Conservation (phyloP, 2,888 invertebrate genomes). For the Zaprionus lineosus region DNA sequence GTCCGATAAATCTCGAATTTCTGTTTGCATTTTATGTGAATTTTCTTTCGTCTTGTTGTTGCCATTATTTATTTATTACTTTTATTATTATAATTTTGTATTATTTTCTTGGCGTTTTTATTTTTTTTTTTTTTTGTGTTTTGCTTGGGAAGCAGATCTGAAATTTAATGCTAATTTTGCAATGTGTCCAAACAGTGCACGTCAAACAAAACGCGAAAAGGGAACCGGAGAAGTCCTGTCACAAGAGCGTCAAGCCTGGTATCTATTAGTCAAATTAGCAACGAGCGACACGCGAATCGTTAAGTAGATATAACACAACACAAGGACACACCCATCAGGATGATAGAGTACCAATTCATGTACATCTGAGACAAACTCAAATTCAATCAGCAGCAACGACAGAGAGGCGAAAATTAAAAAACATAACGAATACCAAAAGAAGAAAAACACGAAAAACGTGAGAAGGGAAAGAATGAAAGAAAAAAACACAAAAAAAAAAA, state of each 20-base stretch:
- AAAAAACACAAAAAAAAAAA: constrained; percentile 1
- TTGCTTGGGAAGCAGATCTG: constrained; percentile 19
- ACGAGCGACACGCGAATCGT: constrained; percentile 40
- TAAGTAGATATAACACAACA: constrained; percentile 34
- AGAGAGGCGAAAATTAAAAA: too few relatives aligned
- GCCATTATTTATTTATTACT: too few relatives aligned
- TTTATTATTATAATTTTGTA: too few relatives aligned
- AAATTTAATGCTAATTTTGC: constrained; percentile 70
- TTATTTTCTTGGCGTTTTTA: too few relatives aligned
- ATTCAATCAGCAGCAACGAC: constrained; percentile 46
- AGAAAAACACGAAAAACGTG: neutral
- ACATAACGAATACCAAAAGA: too few relatives aligned
- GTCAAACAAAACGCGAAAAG: constrained; percentile 44
- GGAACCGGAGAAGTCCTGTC: too few relatives aligned
- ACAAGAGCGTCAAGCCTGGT: neutral
- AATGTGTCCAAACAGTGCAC: constrained; percentile 38
- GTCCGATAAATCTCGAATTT: constrained; percentile 69
- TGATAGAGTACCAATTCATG: constrained; percentile 35
- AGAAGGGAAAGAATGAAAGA: neutral
- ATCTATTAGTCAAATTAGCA: constrained; percentile 65
- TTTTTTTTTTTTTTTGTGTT: constrained; percentile 4
- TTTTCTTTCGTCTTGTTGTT: too few relatives aligned
- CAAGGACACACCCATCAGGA: constrained; percentile 38
- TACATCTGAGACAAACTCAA: constrained; percentile 24
- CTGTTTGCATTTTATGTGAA: constrained; percentile 31